Evolutionary conservation across 2,797 vertebrate genomes (phyloP), one percentile per base, ranked within the genome.

Genomic region (Cynopterus sphinx): DNA sequence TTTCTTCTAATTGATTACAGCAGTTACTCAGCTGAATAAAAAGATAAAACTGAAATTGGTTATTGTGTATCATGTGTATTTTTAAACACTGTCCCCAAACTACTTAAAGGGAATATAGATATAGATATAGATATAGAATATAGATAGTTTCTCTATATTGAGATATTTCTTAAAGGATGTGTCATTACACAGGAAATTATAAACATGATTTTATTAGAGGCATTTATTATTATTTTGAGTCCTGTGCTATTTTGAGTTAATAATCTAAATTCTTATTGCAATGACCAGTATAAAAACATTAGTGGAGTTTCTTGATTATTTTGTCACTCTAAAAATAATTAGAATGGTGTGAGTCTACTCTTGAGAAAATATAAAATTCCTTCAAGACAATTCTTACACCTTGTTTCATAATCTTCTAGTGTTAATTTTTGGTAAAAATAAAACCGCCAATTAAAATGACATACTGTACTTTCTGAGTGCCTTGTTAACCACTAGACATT

Each of bases 321-420:
- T 95, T 98, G 95, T 97, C 91, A 97, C 84, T 89, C 87, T 97
- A 97, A 97, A 98, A 97, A 96, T 96, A 97, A 97, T 95, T 92
- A 92, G 88, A 84, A 93, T 96, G 84, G 61, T 5, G 3, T 96
- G 83, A 98, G 96, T 53, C 79, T 98, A 83, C 78, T 97, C 82
- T 95, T 98, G 92, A 53, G 49, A 97, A 98, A 98, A 95, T 87
- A 93, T 36, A 55, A 87, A 73, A 59, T 68, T 97, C 73, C 97
- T 98, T 98, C 88, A 97, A 96, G 93, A 96, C 41, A 98, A 96
- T 97, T 97, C 82, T 98, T 97, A 96, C 68, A 96, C 90, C 84
- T 97, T 97, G 68, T 97, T 98, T 97, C 96, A 98, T 96, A 91
- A 96, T 97, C 89, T 97, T 96, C 70, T 98, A 43, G 61, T 82